Base-by-base conservation (phyloP, 2,888 invertebrate species). In the Lypha dubia region DNA sequence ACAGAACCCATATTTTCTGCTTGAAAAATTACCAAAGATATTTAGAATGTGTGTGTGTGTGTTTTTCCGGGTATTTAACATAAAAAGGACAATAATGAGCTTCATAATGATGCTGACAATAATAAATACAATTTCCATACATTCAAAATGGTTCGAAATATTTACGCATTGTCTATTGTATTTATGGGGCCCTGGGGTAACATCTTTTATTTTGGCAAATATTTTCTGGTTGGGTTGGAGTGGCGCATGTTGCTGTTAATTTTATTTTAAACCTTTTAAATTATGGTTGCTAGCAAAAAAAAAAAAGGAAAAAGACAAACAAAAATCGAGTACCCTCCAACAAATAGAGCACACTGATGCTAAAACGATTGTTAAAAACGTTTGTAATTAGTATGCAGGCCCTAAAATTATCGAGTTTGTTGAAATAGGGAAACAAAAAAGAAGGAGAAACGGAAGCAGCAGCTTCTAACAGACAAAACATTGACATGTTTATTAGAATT, bases 361-460 rank as follows among this genome's bases (percentile, higher is more conserved):
- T 22, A 63, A 53, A 67, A 62, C 60, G 56, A 60, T 17, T 51
- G 65, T 74, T 60, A 74, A 65, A 79, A 79, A 70, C 63, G 51
- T 77, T 84, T 74, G 51, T 84, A 84, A 84, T 84, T 84, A 84
- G 84, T 84, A 79, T 81, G 77, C 77, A 74, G 77, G 70, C 81
- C 70, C n/a, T 58, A 73, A 63, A 60, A 73, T 53, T 73, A 79
- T 79, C 81, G 81, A 77, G 84, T 41, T n/a, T 68, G 71, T 76
- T 70, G 65, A 60, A 71, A 79, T 46, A 15, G 11, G 17, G 24
- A 41, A 35, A 38, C 17, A 56, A 44, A 60, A 53, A 24, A 7
- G 15, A 53, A 28, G 8, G 6, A 20, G 20, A 32, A 32, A 17
- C n/a, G 38, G 35, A n/a, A 22, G 62, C 32, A 17, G 32, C 63